Conservation (phyloP, 1,140 invertebrate genomes). For the Eupristina koningsbergeri region DNA sequence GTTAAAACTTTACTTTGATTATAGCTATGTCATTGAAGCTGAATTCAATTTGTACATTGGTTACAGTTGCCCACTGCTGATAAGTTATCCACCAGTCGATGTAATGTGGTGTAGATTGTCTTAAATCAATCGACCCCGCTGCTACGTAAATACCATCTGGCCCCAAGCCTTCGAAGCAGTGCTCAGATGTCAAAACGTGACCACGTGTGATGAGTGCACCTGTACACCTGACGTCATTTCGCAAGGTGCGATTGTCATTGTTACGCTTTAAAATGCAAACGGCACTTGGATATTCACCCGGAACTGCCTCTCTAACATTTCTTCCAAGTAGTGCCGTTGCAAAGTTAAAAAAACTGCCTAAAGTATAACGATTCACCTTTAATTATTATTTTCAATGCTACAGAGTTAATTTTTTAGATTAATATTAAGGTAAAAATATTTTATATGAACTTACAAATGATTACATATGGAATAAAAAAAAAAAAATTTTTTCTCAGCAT, state of each 20-base stretch:
- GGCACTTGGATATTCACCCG: not conserved
- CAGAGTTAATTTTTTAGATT: not conserved
- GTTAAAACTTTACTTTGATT: not conserved
- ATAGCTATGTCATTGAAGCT: not conserved
- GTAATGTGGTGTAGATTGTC: not conserved
- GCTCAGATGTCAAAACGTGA: not conserved
- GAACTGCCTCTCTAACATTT: not conserved
- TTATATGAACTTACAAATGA: not conserved
- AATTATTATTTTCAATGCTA: not conserved
- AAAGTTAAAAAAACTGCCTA: not conserved
- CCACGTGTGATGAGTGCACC: not conserved
- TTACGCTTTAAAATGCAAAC: not conserved
- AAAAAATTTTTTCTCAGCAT: not conserved
- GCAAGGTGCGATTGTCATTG: no score
- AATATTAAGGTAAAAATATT: not conserved
- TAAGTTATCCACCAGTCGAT: constrained; percentile 2
- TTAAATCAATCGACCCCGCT: not conserved
- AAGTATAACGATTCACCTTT: not conserved
- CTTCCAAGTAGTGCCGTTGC: not conserved
- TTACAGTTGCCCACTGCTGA: not conserved
- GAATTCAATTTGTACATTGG: not conserved
- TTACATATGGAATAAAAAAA: not conserved
- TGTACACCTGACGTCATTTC: not conserved
- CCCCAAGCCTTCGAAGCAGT: not conserved
- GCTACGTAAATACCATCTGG: not conserved